Base-by-base conservation (phyloP, 2,888 invertebrate genomes). In the Mesodorylaimus sp. region DNA sequence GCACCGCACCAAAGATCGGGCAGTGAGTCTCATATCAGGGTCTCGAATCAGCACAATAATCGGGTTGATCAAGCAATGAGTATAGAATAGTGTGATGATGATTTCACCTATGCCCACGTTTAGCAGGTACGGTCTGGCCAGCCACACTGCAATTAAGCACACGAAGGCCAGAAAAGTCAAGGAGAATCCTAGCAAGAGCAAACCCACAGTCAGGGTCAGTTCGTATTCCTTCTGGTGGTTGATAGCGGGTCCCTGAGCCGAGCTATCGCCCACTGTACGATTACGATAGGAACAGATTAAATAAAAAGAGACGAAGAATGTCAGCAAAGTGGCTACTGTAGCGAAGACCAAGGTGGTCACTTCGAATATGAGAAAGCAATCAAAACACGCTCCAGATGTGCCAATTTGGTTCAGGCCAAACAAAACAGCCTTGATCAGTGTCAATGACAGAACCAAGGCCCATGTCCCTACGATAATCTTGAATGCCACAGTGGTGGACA, bases 341-440 rank as follows among this genome's bases (percentile, higher is more conserved):
- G 38, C 36, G 37, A 47, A 38, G 47, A 47, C 38, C 21, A 39
- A 24, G 21, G 24, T 16, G 25, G 47, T 24, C 7, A 36, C 38
- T 26, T 47, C 47, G 39, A 47, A 47, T 25, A 37, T 38, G 19
- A 47, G 19, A 13, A 47, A 16, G 27, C 47, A 47, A 21, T 36
- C 38, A 38, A 38, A 47, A 25, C 47, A 47, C 25, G 23, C 25
- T 21, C 7, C 10, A 13, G 3, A 28, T 3, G 28, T 37, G 3
- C 16, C 25, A 3, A 38, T 19, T n/a, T 16, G 5, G 38, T 39
- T 3, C 47, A 47, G 47, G 23, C 19, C 16, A 25, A 38, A 47
- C 7, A 47, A 23, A 19, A 47, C 39, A 16, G 47, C 25, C 47
- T 47, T 47, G 37, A 39, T 21, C 16, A 38, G 23, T 5, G 23